Evolutionary conservation across 2,888 invertebrate genomes (phyloP), one percentile per base, ranked within the genome.

Genomic region (Gerris lacustris): DNA sequence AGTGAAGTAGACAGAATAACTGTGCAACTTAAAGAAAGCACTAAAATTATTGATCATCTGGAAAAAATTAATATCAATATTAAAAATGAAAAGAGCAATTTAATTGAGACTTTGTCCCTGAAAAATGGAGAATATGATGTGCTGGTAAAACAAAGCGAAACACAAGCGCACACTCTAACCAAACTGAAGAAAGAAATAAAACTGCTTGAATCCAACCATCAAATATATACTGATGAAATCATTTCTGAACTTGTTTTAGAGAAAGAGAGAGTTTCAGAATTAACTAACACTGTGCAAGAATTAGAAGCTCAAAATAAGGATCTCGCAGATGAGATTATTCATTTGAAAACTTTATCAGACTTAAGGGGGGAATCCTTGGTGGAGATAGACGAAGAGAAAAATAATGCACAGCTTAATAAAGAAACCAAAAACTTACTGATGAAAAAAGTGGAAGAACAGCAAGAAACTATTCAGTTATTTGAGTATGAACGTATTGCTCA

Each of bases 211-310:
- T 31, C 18, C 6, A 69, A 70, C 45, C 68, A 74, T 69, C 70
- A 73, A 62, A 73, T 73, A 66, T 75, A 73, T 67, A 70, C 73
- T 17, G 74, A 73, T 68, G 74, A 73, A 66, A 45, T 75, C 15
- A 73, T 75, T 63, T 73, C 74, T 6, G 74, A 75, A 47, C 44
- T 75, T n/a, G 73, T 75, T 45, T 67, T 75, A 5, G 74, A 75
- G 70, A 75, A 75, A 44, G 73, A 75, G 62, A 69, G 73, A 17
- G 72, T 72, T 64, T 67, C 73, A 11, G 73, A 75, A 62, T 64
- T 75, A 15, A 43, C 71, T 5, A 63, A 64, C 7, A 62, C 63
- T 17, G 7, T 71, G 2, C 71, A 73, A 45, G 72, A 73, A 15
- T 62, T 72, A 44, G 67, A 70, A 62, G 62, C 31, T 9, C 66